Evolutionary conservation across 2,113 vertebrate species (phyloP).

Genomic region (Cinclus mexicanus): DNA sequence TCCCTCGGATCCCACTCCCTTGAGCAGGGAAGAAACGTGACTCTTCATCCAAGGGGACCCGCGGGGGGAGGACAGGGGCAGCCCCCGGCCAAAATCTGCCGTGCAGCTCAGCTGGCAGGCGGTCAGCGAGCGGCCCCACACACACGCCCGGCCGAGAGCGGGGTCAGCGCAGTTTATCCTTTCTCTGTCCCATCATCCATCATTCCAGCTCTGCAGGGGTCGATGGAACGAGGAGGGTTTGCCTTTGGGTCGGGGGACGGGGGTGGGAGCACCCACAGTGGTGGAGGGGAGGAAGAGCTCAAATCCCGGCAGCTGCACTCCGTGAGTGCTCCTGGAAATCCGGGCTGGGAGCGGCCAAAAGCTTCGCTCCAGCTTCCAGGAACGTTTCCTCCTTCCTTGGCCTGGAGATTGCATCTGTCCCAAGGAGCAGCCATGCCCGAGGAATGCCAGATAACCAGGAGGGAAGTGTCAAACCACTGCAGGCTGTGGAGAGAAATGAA

Average conservation of each 20-base stretch:
- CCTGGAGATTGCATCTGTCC: neutral
- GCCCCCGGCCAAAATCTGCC: neutral
- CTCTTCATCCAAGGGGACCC: neutral
- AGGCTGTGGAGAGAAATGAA: neutral
- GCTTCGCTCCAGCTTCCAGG: neutral
- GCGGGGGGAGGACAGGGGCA: neutral
- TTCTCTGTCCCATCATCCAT: neutral
- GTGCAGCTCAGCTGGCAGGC: neutral
- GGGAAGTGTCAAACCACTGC: neutral
- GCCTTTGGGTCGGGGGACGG: neutral
- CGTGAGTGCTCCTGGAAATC: neutral
- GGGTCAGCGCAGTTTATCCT: neutral
- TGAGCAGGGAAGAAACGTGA: neutral
- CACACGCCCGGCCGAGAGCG: neutral
- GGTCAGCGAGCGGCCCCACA: neutral
- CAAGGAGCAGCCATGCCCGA: accelerated
- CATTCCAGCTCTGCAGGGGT: neutral
- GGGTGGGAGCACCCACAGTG: accelerated
- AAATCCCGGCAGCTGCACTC: neutral
- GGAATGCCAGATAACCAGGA: constrained; percentile 43
- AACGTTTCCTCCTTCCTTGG: neutral
- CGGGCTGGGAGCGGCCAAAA: neutral
- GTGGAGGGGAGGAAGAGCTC: neutral
- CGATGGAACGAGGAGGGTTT: accelerated
- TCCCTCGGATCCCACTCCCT: neutral